Evolutionary conservation across 2,888 invertebrate species (phyloP).

Genomic region (Cephus rjabovi): DNA sequence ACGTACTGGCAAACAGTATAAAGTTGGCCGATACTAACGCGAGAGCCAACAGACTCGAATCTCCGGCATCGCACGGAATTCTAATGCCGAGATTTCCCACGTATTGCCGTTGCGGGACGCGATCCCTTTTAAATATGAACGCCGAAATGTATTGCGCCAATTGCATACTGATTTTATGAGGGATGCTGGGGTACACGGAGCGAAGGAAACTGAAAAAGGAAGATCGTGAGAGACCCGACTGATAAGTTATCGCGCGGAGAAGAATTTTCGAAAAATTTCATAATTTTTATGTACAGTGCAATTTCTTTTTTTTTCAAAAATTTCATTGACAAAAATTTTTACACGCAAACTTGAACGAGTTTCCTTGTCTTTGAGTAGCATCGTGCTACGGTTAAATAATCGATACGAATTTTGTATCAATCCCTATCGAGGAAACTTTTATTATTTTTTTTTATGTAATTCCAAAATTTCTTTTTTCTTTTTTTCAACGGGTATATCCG

Average conservation of each 20-base stretch:
- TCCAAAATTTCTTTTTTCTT: too few species aligned
- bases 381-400: too few species aligned
- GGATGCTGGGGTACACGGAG: background rate
- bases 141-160: background rate
- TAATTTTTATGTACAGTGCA: background rate
- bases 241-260: background rate
- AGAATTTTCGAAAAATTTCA: background rate
- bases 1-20: background rate
- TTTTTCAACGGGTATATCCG: too few species aligned
- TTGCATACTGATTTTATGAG: background rate
- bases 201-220: background rate
- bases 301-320: background rate
- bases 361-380: too few species aligned
- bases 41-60: conserved; percentile 12
- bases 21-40: background rate
- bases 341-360: too few species aligned
- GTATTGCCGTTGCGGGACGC: conserved; percentile 20
- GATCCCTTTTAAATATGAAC: conserved; percentile 20
- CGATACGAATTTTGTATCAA: too few species aligned
- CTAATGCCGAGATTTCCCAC: conserved; percentile 22
- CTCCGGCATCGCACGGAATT: conserved; percentile 15
- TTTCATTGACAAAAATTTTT: too few species aligned
- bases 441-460: too few species aligned
- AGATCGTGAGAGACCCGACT: background rate
- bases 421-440: too few species aligned